phyloP scores from a whole-genome alignment of 1,140 invertebrate genomes.

The Hypsibius dujardini region DNA sequence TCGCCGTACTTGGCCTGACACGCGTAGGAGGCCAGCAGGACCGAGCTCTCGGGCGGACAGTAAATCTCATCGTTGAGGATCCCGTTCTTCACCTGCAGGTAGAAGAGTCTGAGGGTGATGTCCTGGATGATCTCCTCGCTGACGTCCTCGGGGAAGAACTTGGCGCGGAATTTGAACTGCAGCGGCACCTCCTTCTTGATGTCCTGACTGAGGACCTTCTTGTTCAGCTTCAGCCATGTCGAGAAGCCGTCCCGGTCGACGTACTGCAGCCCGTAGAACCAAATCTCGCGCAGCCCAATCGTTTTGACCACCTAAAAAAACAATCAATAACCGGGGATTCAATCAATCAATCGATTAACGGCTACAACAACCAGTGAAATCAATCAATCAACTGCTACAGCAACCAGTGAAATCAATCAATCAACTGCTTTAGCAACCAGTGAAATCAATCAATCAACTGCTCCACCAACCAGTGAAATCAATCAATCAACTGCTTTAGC shows the following conservation, averaged over 20 bases:
- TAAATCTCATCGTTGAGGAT: conserved; percentile 64
- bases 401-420: too few species aligned
- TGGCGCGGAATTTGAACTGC: conserved; percentile 96
- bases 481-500: too few species aligned
- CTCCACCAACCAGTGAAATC: too few species aligned
- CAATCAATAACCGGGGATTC: conserved; percentile 8
- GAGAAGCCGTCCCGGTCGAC: conserved; percentile 89
- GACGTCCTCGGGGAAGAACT: conserved; percentile 99
- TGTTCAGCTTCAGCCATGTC: conserved; percentile 98
- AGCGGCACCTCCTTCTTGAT: conserved; percentile 91
- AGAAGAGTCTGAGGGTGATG: conserved; percentile 59
- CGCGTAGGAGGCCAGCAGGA: conserved; percentile 88
- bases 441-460: too few species aligned
- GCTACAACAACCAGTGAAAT: too few species aligned
- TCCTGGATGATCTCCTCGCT: conserved; percentile 97
- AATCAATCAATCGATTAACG: too few species aligned
- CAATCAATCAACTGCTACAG: too few species aligned
- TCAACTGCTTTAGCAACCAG: too few species aligned
- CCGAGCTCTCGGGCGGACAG: conserved; percentile 94
- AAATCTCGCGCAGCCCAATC: conserved; percentile 93
- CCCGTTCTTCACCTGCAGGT: conserved; percentile 44
- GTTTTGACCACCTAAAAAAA: conserved; percentile 70
- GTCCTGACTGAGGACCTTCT: conserved; percentile 94
- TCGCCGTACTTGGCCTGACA: conserved; percentile 92
- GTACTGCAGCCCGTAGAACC: conserved; percentile 99